Evolutionary conservation across 92 coral and sea anemone species (phyloP), one percentile per base, ranked within the genome.

Genomic region (Muricea muricata): DNA sequence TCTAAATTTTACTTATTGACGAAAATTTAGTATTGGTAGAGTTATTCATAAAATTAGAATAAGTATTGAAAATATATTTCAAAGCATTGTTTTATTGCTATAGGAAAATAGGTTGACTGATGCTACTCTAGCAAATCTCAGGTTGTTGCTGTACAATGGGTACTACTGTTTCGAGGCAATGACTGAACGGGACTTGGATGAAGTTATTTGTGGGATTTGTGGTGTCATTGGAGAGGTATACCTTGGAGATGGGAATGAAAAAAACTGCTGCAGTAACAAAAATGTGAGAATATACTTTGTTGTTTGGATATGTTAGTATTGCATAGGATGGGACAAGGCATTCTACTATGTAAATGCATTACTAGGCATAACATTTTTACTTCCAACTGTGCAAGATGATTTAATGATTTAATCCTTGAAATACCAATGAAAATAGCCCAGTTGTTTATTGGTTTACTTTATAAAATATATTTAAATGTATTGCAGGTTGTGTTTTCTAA

Each of bases 241-340:
- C 41, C 85, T 90, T 31, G 93, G 90, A 2, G 90, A 90, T 86
- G 93, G 93, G 30, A 90, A 90, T 56, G 67, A 85, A 50, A 86
- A 90, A 32, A 86, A 90, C 69, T 90, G 93, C 46, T 86, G 85
- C 52, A 70, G 79, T 20, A 47, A 60, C 13, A 73, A 80, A 15
- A 86, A 73, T 86, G 92, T 46, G 18, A 30, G 33, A 0, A 48
- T 34, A n/a, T n/a, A n/a, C n/a, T n/a, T n/a, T n/a, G n/a, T n/a
- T n/a, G n/a, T n/a, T n/a, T n/a, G n/a, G n/a, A n/a, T n/a, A n/a
- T n/a, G n/a, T n/a, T n/a, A n/a, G n/a, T n/a, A n/a, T n/a, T n/a
- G n/a, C n/a, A n/a, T n/a, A n/a, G n/a, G n/a, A n/a, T n/a, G n/a
- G n/a, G n/a, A n/a, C n/a, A n/a, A n/a, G n/a, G n/a, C 20, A 15